Evolutionary conservation across 2,113 vertebrate species (phyloP).

Genomic region (Tragelaphus buxtoni): DNA sequence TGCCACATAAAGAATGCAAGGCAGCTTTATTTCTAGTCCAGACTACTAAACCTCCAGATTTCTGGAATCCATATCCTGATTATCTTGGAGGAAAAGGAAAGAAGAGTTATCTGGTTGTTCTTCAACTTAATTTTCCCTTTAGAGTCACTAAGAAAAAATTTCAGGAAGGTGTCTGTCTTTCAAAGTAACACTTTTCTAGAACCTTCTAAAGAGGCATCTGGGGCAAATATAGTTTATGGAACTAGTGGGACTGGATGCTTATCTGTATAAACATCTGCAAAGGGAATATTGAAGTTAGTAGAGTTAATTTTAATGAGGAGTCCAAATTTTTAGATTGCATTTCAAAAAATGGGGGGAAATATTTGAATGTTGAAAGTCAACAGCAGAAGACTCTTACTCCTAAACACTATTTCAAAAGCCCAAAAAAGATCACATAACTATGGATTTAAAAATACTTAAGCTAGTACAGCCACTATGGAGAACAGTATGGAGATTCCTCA

Average conservation of each 20-base stretch:
- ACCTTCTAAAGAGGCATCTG: slow-evolving; percentile 23
- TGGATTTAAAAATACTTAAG: slow-evolving; percentile 27
- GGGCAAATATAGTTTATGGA: slow-evolving; percentile 11
- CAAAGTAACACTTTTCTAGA: slow-evolving; percentile 20
- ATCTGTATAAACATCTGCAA: slow-evolving; percentile 1
- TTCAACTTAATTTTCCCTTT: not conserved
- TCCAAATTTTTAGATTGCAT: slow-evolving; percentile 26
- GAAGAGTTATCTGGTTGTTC: not conserved
- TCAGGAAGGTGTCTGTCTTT: slow-evolving; percentile 31
- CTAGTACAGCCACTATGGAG: too few relatives aligned
- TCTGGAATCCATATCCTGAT: not conserved
- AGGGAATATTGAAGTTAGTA: not conserved
- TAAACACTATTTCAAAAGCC: slow-evolving; percentile 14
- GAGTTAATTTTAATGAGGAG: not conserved
- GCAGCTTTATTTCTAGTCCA: not conserved
- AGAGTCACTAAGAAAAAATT: slow-evolving; percentile 31
- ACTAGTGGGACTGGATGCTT: not conserved
- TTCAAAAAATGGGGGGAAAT: slow-evolving; percentile 14
- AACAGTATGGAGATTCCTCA: too few relatives aligned
- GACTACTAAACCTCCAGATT: not conserved
- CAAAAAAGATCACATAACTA: slow-evolving; percentile 19
- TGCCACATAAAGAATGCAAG: slow-evolving; percentile 17
- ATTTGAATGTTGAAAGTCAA: not conserved
- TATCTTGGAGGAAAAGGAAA: slow-evolving; percentile 26
- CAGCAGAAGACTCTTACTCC: not conserved